These are phyloP conservation scores for Scrobipalpa atriplicella DNA, from an alignment of 2,888 invertebrate species.

Conservation along the genomic window DNA sequence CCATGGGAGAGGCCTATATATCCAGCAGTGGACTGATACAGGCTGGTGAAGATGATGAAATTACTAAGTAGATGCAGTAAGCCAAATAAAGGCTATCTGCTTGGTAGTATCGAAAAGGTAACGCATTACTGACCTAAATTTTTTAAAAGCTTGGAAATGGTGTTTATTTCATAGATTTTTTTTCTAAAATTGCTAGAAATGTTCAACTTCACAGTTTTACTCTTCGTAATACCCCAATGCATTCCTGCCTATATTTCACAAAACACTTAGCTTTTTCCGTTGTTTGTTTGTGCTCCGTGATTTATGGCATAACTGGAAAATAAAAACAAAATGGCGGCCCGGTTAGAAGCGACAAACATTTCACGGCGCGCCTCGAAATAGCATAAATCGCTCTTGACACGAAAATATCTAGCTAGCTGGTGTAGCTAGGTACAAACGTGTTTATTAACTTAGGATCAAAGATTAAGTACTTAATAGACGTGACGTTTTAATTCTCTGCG, in stretches of 20 bases:
- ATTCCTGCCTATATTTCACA: constrained; percentile 10
- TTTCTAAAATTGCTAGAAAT: too few relatives aligned
- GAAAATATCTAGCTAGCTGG: constrained; percentile 41
- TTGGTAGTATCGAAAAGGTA: too few relatives aligned
- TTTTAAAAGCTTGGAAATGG: too few relatives aligned
- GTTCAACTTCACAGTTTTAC: too few relatives aligned
- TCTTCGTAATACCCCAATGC: neutral
- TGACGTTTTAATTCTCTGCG: neutral
- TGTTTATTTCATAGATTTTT: too few relatives aligned
- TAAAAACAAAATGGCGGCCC: constrained; percentile 1
- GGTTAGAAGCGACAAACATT: constrained; percentile 1
- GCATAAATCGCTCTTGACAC: constrained; percentile 55
- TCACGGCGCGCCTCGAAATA: constrained; percentile 27
- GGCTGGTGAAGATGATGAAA: too few relatives aligned
- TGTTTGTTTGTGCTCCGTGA: constrained; percentile 12
- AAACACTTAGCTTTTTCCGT: constrained; percentile 12
- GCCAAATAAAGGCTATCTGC: too few relatives aligned
- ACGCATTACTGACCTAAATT: too few relatives aligned
- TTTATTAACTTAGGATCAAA: constrained; percentile 21
- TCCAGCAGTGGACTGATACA: too few relatives aligned
- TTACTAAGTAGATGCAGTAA: too few relatives aligned
- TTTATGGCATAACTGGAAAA: constrained; percentile 8
- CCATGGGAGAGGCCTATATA: too few relatives aligned
- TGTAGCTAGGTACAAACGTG: neutral
- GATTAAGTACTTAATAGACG: neutral